A percentile compares a stretch with the other conserved stretches of the same genome.
phyloP scores from a whole-genome alignment of 2,888 invertebrate genomes.

The Hydrotaea diabolus region DNA sequence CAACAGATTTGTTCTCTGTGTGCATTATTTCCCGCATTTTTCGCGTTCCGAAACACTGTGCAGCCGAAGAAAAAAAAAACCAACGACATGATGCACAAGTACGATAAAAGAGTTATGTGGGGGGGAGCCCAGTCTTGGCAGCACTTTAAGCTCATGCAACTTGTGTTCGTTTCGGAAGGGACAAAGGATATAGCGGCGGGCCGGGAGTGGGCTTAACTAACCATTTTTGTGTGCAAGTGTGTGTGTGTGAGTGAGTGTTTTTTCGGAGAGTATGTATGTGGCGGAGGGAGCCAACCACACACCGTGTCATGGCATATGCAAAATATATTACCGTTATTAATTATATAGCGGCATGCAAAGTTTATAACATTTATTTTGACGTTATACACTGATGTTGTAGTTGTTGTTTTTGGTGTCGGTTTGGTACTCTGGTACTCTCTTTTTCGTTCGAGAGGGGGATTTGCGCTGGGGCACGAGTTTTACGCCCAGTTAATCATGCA shows the following conservation, averaged over 20 bases:
- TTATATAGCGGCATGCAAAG: conserved; percentile 71
- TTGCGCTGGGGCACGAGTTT: conserved; percentile 59
- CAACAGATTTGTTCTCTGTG: background rate
- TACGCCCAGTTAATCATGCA: conserved; percentile 64
- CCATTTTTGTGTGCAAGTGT: conserved; percentile 9
- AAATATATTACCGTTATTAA: conserved; percentile 72
- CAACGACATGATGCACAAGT: conserved; percentile 22
- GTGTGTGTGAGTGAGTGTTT: background rate
- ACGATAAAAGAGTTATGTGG: conserved; percentile 43
- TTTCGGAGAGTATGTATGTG: conserved; percentile 16
- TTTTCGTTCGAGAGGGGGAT: background rate
- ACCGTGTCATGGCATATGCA: conserved; percentile 60
- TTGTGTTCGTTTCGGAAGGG: background rate
- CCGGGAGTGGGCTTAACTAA: background rate
- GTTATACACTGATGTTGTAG: background rate
- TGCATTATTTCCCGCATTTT: background rate
- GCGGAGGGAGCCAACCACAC: conserved; percentile 43
- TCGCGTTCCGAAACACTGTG: background rate
- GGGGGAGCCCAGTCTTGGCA: conserved; percentile 25
- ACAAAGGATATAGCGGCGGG: background rate
- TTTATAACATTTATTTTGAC: conserved; percentile 68
- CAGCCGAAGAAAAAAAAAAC: conserved; percentile 7
- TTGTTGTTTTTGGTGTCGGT: conserved; percentile 10
- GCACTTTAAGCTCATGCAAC: conserved; percentile 35
- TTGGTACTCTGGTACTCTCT: background rate